Evolutionary conservation across 2,113 vertebrate genomes (phyloP).

Genomic region (Pseudolaguvia tuberculata): DNA sequence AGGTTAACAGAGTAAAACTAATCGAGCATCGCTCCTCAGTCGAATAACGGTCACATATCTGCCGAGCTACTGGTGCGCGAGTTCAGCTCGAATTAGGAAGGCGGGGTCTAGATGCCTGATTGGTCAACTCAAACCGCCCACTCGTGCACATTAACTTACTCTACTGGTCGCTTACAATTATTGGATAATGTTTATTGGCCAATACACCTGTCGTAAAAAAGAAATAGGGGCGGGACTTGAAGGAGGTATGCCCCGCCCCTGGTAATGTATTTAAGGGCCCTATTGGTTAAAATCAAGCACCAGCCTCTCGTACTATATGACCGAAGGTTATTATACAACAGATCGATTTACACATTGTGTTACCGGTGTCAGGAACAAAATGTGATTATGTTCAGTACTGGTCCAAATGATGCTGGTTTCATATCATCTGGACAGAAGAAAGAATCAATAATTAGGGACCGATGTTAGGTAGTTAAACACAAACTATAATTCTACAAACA

Average conservation of each 20-base stretch:
- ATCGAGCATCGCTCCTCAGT: not conserved
- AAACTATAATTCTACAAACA: too few species aligned
- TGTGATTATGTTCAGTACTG: not conserved
- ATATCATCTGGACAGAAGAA: too few species aligned
- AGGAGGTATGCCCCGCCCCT: slow-evolving; percentile 29
- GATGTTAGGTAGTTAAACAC: too few species aligned
- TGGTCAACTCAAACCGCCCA: slow-evolving; percentile 21
- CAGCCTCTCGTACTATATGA: not conserved
- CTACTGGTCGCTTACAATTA: not conserved
- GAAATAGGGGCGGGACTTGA: not conserved
- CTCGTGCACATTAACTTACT: not conserved
- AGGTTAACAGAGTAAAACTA: not conserved
- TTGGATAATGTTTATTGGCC: not conserved
- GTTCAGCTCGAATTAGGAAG: slow-evolving; percentile 3
- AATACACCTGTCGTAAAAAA: not conserved
- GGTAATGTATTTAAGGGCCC: not conserved
- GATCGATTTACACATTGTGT: not conserved
- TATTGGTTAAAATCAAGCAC: not conserved
- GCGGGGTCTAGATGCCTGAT: not conserved
- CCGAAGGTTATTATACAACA: not conserved
- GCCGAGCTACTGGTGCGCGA: not conserved
- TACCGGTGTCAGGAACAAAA: not conserved
- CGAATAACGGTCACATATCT: not conserved
- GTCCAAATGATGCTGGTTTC: not conserved
- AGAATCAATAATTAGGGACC: too few species aligned